phyloP scores from a whole-genome alignment of 2,113 vertebrate species.

The Paratilapia polleni region DNA sequence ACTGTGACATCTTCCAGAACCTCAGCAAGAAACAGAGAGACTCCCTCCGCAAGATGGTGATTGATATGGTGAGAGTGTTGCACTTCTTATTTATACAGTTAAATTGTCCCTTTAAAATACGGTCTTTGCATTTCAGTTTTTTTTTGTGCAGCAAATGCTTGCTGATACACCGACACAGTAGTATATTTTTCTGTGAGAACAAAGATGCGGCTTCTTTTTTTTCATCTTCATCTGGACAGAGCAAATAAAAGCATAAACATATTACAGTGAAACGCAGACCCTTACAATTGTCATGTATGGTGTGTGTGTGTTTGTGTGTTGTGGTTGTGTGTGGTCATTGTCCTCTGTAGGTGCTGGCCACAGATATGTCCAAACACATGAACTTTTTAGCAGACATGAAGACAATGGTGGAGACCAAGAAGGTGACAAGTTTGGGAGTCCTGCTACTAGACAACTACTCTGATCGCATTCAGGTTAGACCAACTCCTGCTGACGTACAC shows the following conservation, averaged over 20 bases:
- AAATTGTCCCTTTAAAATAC: neutral
- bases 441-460: slow-evolving; percentile 94
- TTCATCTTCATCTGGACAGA: neutral
- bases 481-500: neutral
- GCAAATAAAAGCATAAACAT: neutral
- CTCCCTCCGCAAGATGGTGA: slow-evolving; percentile 89
- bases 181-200: neutral
- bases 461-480: slow-evolving; percentile 89
- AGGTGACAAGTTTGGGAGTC: slow-evolving; percentile 91
- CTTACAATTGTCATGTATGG: neutral
- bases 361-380: slow-evolving; percentile 98
- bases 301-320: too few relatives aligned
- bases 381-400: slow-evolving; percentile 92
- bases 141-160: neutral
- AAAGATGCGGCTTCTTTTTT: neutral
- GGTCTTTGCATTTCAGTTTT: neutral
- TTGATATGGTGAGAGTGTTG: slow-evolving; percentile 85
- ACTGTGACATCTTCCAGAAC: slow-evolving; percentile 93
- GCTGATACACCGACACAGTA: neutral
- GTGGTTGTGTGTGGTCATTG: neutral
- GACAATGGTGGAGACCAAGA: slow-evolving; percentile 97
- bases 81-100: neutral
- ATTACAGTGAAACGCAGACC: neutral
- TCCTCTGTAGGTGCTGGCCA: slow-evolving; percentile 87
- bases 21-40: slow-evolving; percentile 88